Evolutionary conservation across 2,113 vertebrate species (phyloP), one percentile per base, ranked within the genome.

Genomic region (Polypterus bichir): DNA sequence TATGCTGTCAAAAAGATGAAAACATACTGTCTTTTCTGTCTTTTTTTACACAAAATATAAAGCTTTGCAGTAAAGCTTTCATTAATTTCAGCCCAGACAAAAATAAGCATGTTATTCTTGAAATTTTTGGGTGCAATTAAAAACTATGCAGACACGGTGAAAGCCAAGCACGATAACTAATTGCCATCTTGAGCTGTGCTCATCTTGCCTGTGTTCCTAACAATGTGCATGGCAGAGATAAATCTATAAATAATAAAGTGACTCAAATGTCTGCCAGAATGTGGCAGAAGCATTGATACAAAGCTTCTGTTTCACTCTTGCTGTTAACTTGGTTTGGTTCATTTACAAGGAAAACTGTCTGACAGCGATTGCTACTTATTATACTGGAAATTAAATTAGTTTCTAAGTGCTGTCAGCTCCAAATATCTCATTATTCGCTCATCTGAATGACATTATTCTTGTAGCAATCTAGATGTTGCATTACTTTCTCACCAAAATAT

Each of bases 331-430:
- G 46, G 56, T 44, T 58, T 45, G 56, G 27, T 44, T 58, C 44
- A 44, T 58, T 58, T 45, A 45, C 44, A 44, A 47, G 27, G 4
- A 11, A 54, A 54, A 45, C 46, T 49, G 7, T 49, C 48, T 58
- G 56, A 58, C 56, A 58, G 60, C 11, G 10, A 59, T 54, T 53
- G 10, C 51, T 58, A 45, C 9, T 45, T 46, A 54, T 48, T 46
- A 44, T 5, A 5, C 48, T 5, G 2, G n/a, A 48, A 60, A 48
- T 44, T 66, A 9, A 52, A 54, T 54, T 59, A 62, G 48, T 8
- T 47, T 49, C 49, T 44, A 59, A 66, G 52, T 51, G 49, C 49
- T 48, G 27, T 62, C 58, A 11, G 44, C 47, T 54, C 27, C 59
- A 48, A 59, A 54, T 8, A 10, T 57, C 46, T 48, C 49, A 45